Evolutionary conservation across 1,140 invertebrate genomes (phyloP), one percentile per base, ranked within the genome.

Genomic region (Drosophila leontia): DNA sequence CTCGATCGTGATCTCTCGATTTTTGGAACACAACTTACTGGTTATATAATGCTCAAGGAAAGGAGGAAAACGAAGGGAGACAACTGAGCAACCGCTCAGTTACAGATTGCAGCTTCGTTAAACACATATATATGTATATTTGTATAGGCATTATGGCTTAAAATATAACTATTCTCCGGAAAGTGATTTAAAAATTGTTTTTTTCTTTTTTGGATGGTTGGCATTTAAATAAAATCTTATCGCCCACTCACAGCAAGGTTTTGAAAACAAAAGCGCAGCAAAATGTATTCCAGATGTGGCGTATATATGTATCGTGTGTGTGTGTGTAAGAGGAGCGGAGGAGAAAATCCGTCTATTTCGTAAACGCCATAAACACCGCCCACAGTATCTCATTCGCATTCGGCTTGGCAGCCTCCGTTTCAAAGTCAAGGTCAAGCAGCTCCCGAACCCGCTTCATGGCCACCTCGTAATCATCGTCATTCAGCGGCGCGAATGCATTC

Each of bases 401-500:
- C 39, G 96, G 94, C 92, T 99, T 98, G 93, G 96, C 95, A 69
- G 97, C 95, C 94, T 99, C 98, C 37, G 96, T 95, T 93, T 99
- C 99, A 93, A 99, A 98, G 93, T 99, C 99, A 55, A 99, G 94
- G 91, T 99, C 99, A 55, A 99, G 95, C 26, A 99, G 94, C 91
- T 99, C 97, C 67, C 99, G 95, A 29, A 99, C 98, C 90, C 99
- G 95, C 87, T 98, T 97, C 96, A 99, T 99, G 47, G 98, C 99
- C 68, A 99, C 94, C 94, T 99, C 99, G 93, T 99, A 99, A 93
- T 99, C 99, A 91, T 99, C 98, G 93, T 99, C 98, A 44, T 98
- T 99, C 3, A 99, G 94, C 2, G 99, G 98, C 23, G 98, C 98
- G 94, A 99, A 99, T n/a, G 99, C 99, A 94, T 99, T 99, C 94